phyloP scores from a whole-genome alignment of 2,797 vertebrate species.

The Clarias pachynema region DNA sequence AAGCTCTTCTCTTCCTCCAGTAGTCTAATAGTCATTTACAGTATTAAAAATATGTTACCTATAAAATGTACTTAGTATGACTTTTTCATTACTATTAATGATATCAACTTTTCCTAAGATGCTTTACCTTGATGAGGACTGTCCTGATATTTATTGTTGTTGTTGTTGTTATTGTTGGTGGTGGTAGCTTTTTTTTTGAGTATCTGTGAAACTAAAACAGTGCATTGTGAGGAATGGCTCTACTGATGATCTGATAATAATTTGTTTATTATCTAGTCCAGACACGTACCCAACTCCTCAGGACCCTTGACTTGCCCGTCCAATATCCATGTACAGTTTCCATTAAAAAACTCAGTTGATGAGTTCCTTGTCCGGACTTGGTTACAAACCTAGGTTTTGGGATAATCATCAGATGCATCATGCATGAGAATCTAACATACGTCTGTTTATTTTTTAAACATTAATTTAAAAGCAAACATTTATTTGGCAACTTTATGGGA shows the following conservation, averaged over 20 bases:
- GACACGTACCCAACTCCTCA: slow-evolving; percentile 52
- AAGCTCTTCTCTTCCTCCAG: slow-evolving; percentile 33
- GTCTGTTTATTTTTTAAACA: too few relatives aligned
- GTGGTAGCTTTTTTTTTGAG: slow-evolving; percentile 23
- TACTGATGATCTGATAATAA: too few relatives aligned
- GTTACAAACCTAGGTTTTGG: slow-evolving; percentile 57
- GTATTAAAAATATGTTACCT: not conserved
- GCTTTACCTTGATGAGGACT: slow-evolving; percentile 23
- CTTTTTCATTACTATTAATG: not conserved
- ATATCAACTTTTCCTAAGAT: not conserved
- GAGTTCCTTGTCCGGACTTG: slow-evolving; percentile 45
- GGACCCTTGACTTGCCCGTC: not conserved
- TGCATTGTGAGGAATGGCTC: not conserved
- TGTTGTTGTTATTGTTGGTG: slow-evolving; percentile 1
- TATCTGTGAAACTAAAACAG: slow-evolving; percentile 36
- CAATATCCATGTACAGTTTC: slow-evolving; percentile 42
- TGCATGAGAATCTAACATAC: not conserved
- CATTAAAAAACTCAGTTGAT: slow-evolving; percentile 58
- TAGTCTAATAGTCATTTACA: slow-evolving; percentile 23
- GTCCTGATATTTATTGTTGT: not conserved
- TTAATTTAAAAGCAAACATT: too few relatives aligned
- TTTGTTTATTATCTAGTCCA: not conserved
- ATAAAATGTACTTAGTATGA: not conserved
- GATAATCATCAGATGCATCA: not conserved
- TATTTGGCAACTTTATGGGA: too few relatives aligned